Base-by-base conservation (phyloP, 2,797 vertebrate species). In the Leucoraja ocellata region DNA sequence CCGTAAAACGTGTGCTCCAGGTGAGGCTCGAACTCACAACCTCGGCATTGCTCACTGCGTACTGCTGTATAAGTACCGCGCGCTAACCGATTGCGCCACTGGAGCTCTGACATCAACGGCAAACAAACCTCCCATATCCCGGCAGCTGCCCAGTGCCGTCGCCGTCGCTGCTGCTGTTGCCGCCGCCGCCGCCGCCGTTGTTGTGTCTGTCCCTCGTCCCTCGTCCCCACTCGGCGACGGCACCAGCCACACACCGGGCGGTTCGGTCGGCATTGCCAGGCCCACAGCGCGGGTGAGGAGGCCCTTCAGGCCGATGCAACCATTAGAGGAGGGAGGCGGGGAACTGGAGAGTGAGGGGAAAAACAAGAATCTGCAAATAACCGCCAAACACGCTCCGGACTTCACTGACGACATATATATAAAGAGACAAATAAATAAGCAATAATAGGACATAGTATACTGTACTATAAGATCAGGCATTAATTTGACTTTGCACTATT, bases 1-100 rank as follows among this genome's bases (percentile, higher is more conserved):
- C n/a, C 9, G 16, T 79, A 90, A 97, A 97, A 96, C 94, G 88
- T 1, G 0, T 99, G 98, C 98, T 99, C 98, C 98, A 99, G 98
- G 98, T 99, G 98, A 99, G 98, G 98, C 98, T 99, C 98, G 98
- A 99, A 99, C 98, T 99, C 98, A 99, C 98, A 99, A 99, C 98
- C 98, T 99, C 98, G 98, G 98, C 98, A 99, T 99, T 93, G 98
- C 98, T 98, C 96, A 94, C 98, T 96, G 11, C 93, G 98, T 98
- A 99, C 98, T 98, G 98, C 96, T 96, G 94, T 99, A 99, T 99
- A 99, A 99, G 98, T 99, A 99, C 98, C 98, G 98, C 98, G 98
- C 98, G 98, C 98, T 98, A 98, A 99, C 98, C 98, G 98, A 99
- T 99, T 99, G 98, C 98, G 98, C 98, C 98, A 99, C 98, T 99